Evolutionary conservation across 2,797 vertebrate species (phyloP).

Genomic region (Mycteria americana): DNA sequence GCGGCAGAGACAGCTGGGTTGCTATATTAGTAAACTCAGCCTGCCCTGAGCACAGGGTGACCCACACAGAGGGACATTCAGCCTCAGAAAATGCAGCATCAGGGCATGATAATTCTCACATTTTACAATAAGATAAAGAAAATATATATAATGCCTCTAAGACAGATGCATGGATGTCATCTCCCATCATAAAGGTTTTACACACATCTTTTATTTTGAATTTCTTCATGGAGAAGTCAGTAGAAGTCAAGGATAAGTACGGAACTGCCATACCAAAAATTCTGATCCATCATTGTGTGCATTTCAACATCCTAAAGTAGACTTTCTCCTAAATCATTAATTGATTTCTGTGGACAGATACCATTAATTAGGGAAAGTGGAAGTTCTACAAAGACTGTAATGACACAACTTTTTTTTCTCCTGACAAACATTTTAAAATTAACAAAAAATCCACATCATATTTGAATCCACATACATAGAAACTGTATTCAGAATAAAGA

Average conservation of each 20-base stretch:
- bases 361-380: not conserved
- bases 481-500: not conserved
- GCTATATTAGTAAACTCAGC: not conserved
- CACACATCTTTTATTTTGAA: not conserved
- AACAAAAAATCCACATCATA: not conserved
- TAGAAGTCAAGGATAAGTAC: not conserved
- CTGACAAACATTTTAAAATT: not conserved
- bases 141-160: not conserved
- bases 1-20: not conserved
- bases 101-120: not conserved
- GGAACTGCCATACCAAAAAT: not conserved
- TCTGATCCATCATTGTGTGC: not conserved
- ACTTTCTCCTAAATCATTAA: not conserved
- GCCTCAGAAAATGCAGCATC: not conserved
- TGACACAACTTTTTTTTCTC: not conserved
- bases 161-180: not conserved
- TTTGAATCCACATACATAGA: not conserved
- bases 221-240: not conserved
- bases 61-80: not conserved
- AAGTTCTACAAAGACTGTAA: not conserved
- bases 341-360: not conserved
- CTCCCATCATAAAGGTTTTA: not conserved
- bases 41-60: not conserved
- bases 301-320: not conserved
- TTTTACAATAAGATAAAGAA: not conserved